Conservation (phyloP, 2,888 invertebrate species). For the Acheta domesticus region DNA sequence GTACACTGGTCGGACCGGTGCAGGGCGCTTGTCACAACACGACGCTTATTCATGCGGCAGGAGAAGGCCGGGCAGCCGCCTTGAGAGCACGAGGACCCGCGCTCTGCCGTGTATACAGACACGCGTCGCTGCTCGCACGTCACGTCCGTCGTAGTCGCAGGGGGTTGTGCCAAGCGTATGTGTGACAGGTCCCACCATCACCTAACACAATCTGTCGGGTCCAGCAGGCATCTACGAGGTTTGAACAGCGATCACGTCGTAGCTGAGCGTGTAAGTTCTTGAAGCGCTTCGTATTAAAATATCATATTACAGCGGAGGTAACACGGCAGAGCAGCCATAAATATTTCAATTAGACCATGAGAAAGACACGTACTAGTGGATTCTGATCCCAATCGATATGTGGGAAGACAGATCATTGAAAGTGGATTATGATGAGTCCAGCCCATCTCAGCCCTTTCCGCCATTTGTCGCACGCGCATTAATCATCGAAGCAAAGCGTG, state of each 20-base stretch:
- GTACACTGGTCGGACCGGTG: slow-evolving; percentile 31
- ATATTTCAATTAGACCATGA: background rate
- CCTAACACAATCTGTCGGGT: too few species aligned
- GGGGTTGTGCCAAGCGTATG: background rate
- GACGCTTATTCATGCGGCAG: background rate
- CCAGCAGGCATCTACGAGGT: too few species aligned
- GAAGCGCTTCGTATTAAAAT: background rate
- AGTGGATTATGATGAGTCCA: too few species aligned
- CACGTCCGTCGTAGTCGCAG: background rate
- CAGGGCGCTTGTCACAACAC: slow-evolving; percentile 18
- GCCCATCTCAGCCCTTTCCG: too few species aligned
- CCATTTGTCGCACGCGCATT: too few species aligned
- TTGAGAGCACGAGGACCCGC: background rate
- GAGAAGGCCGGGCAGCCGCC: background rate
- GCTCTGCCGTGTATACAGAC: slow-evolving; percentile 2
- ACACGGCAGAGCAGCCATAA: background rate
- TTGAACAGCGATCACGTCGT: too few species aligned
- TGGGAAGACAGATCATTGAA: too few species aligned
- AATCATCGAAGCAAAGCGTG: too few species aligned
- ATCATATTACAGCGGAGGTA: background rate
- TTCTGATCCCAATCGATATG: too few species aligned
- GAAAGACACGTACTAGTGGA: background rate
- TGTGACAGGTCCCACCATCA: background rate
- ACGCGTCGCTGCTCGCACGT: background rate
- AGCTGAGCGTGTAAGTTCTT: too few species aligned